Base-by-base conservation (phyloP, 2,888 invertebrate species). In the Drosophila siamana region DNA sequence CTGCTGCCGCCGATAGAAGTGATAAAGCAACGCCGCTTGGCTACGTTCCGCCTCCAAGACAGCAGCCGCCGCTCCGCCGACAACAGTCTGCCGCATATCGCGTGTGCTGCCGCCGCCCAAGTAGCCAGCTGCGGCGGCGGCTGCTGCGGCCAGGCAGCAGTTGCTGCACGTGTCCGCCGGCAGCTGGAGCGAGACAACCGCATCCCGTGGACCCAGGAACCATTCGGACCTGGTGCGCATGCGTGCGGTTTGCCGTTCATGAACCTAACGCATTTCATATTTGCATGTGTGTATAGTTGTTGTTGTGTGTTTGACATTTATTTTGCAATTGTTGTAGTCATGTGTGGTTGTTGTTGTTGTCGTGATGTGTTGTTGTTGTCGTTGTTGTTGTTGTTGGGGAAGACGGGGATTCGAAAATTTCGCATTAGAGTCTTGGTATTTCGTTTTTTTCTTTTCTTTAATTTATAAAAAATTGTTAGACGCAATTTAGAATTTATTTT, bases 151-250 rank as follows among this genome's bases (percentile, higher is more conserved):
- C 50, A 91, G 57, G 70, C 90, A 91, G 70, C 91, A 91, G 74
- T 89, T 88, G 82, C 91, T 89, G 78, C 92, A 91, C 44, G 91
- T 86, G 43, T 89, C 89, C 71, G 84, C 84, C 78, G 88, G 86
- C 84, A 89, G 78, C 77, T 90, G 78, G 76, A 87, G 73, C 77
- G 90, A 85, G 63, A 90, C 88, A 54, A 88, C 90, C 43, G 83
- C 88, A 44, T 91, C 92, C 61, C 90, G 83, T 48, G 91, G 91
- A 71, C 91, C 91, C 92, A 97, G 95, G 94, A 98, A 99, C 99
- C 99, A 99, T 93, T 99, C 98, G 68, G 98, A 98, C 86, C 99
- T 95, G 80, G 98, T 98, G 92, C 97, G 95, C 97, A 99, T 98
- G 86, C 99, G 95, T 92, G 97, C 97, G 78, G 98, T 96, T 94